Percentiles rank a stretch among this genome's conserved stretches.
Conservation (phyloP, 2,797 vertebrate genomes). For the Nyctibius grandis region DNA sequence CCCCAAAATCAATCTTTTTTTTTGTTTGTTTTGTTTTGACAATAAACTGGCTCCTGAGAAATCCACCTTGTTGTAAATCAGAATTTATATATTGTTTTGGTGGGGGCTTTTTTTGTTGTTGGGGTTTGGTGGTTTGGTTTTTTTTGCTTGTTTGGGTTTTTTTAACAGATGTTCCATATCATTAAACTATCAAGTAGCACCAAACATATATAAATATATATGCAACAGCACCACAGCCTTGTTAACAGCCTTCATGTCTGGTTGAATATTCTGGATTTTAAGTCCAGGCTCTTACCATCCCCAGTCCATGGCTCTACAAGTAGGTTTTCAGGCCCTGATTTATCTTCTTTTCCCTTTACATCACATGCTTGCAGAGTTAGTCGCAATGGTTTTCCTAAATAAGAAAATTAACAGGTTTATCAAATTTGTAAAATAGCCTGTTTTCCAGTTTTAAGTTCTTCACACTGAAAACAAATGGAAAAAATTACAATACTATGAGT, state of each 20-base stretch:
- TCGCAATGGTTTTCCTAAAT: conserved; percentile 85
- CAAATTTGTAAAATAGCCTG: neutral
- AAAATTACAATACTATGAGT: neutral
- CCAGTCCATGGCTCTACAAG: conserved; percentile 87
- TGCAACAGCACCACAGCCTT: too few relatives aligned
- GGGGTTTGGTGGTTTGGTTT: neutral
- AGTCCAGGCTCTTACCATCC: conserved; percentile 79
- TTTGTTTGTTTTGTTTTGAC: neutral
- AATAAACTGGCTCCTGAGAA: neutral
- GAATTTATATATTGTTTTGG: neutral
- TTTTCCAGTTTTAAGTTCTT: neutral
- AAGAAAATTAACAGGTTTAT: neutral
- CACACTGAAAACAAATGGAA: neutral
- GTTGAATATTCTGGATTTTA: neutral
- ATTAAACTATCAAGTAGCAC: neutral
- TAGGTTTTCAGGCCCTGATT: conserved; percentile 95
- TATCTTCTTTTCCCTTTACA: conserved; percentile 96
- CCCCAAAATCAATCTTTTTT: neutral
- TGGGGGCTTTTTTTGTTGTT: neutral
- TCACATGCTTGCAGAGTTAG: conserved; percentile 93
- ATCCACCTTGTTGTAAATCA: neutral
- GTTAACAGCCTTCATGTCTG: neutral
- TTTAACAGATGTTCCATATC: neutral
- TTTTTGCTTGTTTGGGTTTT: neutral
- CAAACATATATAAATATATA: neutral